These are phyloP conservation scores for Archaeoteleia sp. DNA, from an alignment of 2,888 invertebrate genomes.

Conservation along the genomic window DNA sequence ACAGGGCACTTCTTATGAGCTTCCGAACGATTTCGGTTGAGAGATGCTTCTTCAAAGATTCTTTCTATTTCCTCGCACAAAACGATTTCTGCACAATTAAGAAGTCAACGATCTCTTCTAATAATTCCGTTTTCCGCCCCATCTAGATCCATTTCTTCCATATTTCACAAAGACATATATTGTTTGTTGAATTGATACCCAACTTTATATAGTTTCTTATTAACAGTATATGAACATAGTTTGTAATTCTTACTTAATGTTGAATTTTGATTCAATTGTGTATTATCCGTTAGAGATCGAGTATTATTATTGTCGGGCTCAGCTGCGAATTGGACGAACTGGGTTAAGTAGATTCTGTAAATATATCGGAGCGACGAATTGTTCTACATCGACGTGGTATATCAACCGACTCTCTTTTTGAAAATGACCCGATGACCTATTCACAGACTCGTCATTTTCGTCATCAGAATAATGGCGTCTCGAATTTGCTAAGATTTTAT, in stretches of 20 bases:
- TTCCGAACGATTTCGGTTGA: conserved; percentile 31
- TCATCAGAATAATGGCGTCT: no score
- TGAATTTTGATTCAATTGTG: no score
- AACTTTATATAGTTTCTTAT: no score
- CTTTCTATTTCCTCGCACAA: conserved; percentile 28
- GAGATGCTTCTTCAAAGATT: conserved; percentile 14
- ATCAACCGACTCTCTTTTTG: conserved; percentile 18
- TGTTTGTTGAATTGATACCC: no score
- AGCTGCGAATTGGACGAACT: conserved; percentile 12
- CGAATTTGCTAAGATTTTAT: no score
- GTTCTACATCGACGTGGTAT: conserved; percentile 10
- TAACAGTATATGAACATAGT: not conserved
- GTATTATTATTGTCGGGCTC: not conserved
- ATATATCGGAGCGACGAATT: conserved; percentile 30
- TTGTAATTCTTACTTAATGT: no score
- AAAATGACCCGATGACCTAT: conserved; percentile 17
- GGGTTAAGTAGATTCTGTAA: conserved; percentile 31
- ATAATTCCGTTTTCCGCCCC: no score
- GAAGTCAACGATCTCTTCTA: no score
- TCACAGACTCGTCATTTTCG: conserved; percentile 25
- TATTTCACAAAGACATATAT: no score
- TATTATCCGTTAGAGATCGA: conserved; percentile 1
- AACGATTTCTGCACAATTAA: conserved; percentile 25
- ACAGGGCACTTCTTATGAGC: conserved; percentile 22
- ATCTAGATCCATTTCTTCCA: no score